Conservation (phyloP, 2,797 vertebrate genomes). For the Chelmon rostratus region DNA sequence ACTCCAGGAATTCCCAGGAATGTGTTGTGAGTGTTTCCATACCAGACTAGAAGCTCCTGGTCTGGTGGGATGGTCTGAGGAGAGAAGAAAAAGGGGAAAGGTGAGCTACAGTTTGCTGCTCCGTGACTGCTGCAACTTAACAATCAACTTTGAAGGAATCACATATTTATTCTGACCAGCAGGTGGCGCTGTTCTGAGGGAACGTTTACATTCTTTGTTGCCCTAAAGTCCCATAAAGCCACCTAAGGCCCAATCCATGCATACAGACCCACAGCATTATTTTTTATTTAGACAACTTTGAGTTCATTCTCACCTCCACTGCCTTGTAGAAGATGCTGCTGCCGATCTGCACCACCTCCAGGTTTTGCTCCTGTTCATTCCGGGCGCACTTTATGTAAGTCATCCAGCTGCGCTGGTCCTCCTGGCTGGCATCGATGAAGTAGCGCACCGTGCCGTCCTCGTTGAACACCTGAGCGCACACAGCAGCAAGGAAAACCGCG, state of each 20-base stretch:
- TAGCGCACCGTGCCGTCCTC: slow-evolving; percentile 95
- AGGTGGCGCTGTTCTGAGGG: slow-evolving; percentile 52
- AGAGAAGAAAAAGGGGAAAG: not conserved
- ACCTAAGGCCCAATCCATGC: accelerated
- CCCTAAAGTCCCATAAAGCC: not conserved
- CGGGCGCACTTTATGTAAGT: slow-evolving; percentile 98
- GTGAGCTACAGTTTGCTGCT: not conserved
- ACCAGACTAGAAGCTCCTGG: slow-evolving; percentile 98
- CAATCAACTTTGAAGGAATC: not conserved
- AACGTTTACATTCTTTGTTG: not conserved
- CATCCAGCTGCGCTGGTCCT: slow-evolving; percentile 99
- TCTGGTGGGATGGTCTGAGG: slow-evolving; percentile 95
- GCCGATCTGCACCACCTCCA: slow-evolving; percentile 97
- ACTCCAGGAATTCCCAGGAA: slow-evolving; percentile 97
- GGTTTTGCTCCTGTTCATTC: slow-evolving; percentile 97
- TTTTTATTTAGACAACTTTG: accelerated
- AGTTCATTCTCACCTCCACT: slow-evolving; percentile 87
- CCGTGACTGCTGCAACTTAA: not conserved
- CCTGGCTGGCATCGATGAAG: slow-evolving; percentile 97
- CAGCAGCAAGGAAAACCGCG: not conserved
- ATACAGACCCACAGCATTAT: not conserved
- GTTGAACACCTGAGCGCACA: slow-evolving; percentile 91
- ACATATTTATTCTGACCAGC: slow-evolving; percentile 17
- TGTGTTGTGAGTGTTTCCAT: slow-evolving; percentile 95
- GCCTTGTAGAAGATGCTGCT: slow-evolving; percentile 98